phyloP scores from a whole-genome alignment of 2,113 vertebrate genomes.

The Datnioides undecimradiatus region DNA sequence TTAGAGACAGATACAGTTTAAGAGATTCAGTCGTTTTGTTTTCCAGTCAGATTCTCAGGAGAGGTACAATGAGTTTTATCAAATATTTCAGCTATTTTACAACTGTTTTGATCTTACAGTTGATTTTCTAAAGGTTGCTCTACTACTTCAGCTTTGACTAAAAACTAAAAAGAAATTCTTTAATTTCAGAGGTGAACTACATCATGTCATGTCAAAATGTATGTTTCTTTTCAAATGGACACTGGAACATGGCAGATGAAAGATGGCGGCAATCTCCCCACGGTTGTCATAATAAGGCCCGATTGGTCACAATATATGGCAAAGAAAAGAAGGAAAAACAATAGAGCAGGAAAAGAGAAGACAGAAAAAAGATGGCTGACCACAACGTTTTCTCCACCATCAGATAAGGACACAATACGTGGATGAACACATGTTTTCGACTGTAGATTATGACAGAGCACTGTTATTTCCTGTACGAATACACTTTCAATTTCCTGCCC shows the following conservation, averaged over 20 bases:
- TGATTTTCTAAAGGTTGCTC: neutral
- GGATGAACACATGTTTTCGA: slow-evolving; percentile 92
- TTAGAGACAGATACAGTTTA: neutral
- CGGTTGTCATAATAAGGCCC: neutral
- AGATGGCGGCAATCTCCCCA: neutral
- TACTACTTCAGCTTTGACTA: neutral
- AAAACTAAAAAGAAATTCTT: neutral
- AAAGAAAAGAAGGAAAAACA: slow-evolving; percentile 49
- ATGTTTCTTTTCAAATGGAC: neutral
- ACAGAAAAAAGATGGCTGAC: slow-evolving; percentile 70
- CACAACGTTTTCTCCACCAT: slow-evolving; percentile 79
- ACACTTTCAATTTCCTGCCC: slow-evolving; percentile 99
- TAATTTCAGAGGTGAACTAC: neutral
- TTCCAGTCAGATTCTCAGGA: neutral
- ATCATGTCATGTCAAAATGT: neutral
- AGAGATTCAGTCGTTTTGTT: neutral
- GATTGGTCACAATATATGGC: slow-evolving; percentile 27
- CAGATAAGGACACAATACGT: slow-evolving; percentile 88
- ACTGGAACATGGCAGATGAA: neutral
- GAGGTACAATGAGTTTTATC: neutral
- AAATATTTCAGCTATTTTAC: neutral
- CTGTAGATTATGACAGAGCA: slow-evolving; percentile 97
- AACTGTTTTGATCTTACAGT: neutral
- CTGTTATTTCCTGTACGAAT: slow-evolving; percentile 98
- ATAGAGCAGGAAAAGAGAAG: slow-evolving; percentile 37